These are phyloP conservation scores for Chymomyza fuscimana DNA, from an alignment of 2,888 invertebrate species.

Conservation along the genomic window DNA sequence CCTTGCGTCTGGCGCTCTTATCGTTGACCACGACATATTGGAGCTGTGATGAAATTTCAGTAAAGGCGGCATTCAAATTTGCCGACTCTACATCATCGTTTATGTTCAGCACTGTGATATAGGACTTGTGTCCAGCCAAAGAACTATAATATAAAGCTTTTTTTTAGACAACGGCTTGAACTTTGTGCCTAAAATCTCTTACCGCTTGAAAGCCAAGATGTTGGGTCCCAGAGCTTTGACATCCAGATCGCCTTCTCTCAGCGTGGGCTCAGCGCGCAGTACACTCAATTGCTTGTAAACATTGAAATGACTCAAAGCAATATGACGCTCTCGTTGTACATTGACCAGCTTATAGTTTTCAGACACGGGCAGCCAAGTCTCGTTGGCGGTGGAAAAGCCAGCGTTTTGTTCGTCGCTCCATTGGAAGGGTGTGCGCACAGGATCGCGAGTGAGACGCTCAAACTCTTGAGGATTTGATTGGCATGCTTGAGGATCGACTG, in stretches of 20 bases:
- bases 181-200: conserved; percentile 13
- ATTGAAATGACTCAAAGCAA: conserved; percentile 82
- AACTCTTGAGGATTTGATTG: conserved; percentile 83
- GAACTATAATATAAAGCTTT: conserved; percentile 47
- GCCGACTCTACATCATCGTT: conserved; percentile 75
- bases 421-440: conserved; percentile 84
- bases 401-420: conserved; percentile 81
- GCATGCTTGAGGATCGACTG: conserved; percentile 81
- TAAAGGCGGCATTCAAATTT: conserved; percentile 74
- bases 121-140: conserved; percentile 63
- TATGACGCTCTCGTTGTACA: conserved; percentile 81
- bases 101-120: conserved; percentile 81
- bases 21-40: conserved; percentile 71
- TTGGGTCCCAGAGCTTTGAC: conserved; percentile 76
- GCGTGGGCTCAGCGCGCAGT: conserved; percentile 79
- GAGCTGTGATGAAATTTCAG: conserved; percentile 51
- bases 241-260: conserved; percentile 81
- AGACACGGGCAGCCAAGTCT: conserved; percentile 80
- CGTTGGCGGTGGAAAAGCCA: conserved; percentile 67
- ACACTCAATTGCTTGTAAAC: conserved; percentile 82
- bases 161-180: not conserved
- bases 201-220: conserved; percentile 80
- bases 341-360: conserved; percentile 83
- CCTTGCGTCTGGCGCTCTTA: conserved; percentile 66
- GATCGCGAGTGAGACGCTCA: conserved; percentile 82